Evolutionary conservation across 2,797 vertebrate genomes (phyloP).

Genomic region (Falco peregrinus): DNA sequence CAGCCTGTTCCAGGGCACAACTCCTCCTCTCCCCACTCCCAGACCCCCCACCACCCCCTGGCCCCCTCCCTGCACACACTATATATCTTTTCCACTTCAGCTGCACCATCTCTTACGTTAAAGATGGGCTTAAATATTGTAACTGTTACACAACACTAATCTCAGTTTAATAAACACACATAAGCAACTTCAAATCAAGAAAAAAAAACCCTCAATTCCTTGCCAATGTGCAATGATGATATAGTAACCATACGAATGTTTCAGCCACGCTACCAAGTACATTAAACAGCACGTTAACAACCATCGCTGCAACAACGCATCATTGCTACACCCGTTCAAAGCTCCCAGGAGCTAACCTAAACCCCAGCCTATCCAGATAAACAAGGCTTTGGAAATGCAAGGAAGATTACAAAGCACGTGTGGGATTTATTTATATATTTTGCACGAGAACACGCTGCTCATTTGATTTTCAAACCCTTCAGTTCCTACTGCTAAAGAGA

Average conservation of each 20-base stretch:
- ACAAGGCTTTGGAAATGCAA: conserved; percentile 21
- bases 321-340: neutral
- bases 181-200: neutral
- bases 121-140: neutral
- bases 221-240: neutral
- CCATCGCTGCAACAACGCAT: neutral
- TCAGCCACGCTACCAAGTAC: neutral
- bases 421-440: neutral
- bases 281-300: neutral
- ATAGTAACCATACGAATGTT: neutral
- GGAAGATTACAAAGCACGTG: conserved; percentile 44
- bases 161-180: neutral
- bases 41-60: neutral
- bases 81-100: neutral
- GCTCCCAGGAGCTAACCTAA: neutral
- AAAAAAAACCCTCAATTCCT: neutral
- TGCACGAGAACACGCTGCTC: neutral
- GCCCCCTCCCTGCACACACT: neutral
- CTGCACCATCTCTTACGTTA: neutral
- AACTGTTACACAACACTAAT: neutral
- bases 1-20: neutral
- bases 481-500: neutral
- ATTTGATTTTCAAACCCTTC: conserved; percentile 53
- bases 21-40: neutral
- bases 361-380: neutral